Percentiles rank a stretch among this genome's conserved stretches.
Conservation (phyloP, 2,797 vertebrate genomes). For the Typhlichthys subterraneus region DNA sequence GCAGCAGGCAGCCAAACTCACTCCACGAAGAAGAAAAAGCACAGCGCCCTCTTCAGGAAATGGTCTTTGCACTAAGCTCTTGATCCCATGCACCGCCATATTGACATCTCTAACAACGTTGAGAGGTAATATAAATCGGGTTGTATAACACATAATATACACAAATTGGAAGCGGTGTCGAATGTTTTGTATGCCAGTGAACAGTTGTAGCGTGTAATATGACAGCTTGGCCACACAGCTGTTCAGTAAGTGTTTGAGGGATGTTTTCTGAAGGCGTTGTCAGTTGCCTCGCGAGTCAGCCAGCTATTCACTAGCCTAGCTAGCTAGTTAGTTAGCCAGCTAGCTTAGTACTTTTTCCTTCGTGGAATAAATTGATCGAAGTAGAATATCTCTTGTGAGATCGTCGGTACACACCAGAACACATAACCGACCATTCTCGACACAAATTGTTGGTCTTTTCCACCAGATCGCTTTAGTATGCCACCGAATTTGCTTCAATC, state of each 20-base stretch:
- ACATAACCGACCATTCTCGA: neutral
- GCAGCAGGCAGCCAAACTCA: slow-evolving; percentile 13
- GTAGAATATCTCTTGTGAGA: neutral
- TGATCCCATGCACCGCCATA: slow-evolving; percentile 82
- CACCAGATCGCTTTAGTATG: neutral
- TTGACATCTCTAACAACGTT: slow-evolving; percentile 81
- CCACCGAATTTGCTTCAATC: slow-evolving; percentile 29
- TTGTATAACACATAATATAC: slow-evolving; percentile 59
- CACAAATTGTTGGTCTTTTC: neutral
- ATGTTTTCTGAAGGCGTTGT: slow-evolving; percentile 78
- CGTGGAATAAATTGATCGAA: slow-evolving; percentile 48
- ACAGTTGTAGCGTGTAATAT: slow-evolving; percentile 17
- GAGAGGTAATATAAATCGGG: slow-evolving; percentile 75
- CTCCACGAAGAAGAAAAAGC: slow-evolving; percentile 37
- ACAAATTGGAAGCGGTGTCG: slow-evolving; percentile 9
- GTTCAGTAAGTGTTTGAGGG: slow-evolving; percentile 37
- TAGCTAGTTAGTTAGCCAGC: slow-evolving; percentile 40
- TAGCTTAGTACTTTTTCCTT: slow-evolving; percentile 73
- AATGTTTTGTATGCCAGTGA: slow-evolving; percentile 2
- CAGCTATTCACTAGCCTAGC: slow-evolving; percentile 64
- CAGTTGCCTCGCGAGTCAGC: slow-evolving; percentile 68
- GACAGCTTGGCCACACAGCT: slow-evolving; percentile 7
- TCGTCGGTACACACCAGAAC: no score
- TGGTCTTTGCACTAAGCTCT: slow-evolving; percentile 69
- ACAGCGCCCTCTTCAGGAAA: slow-evolving; percentile 71